phyloP scores from a whole-genome alignment of 2,888 invertebrate genomes.

The Agelastica alni region DNA sequence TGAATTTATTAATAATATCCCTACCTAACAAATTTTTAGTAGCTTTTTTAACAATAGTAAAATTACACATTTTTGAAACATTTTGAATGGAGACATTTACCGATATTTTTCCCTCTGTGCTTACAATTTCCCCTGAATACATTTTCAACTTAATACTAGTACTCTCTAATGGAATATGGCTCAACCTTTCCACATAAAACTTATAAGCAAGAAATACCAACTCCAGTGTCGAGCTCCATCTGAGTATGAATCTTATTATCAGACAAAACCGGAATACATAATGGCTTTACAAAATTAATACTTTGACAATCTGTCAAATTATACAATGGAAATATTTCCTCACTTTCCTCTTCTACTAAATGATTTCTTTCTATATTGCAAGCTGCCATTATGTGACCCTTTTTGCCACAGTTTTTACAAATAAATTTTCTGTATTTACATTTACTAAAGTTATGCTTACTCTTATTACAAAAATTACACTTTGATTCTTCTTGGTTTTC shows the following conservation, averaged over 20 bases:
- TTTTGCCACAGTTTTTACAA: too few relatives aligned
- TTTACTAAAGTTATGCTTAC: too few relatives aligned
- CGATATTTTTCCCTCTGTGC: neutral
- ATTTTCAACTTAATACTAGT: conserved; percentile 3
- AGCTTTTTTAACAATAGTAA: conserved; percentile 3
- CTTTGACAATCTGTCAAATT: neutral
- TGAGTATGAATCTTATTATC: neutral
- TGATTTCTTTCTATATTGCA: neutral
- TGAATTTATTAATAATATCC: conserved; percentile 1
- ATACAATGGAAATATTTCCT: neutral
- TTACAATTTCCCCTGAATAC: neutral
- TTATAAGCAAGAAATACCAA: too few relatives aligned
- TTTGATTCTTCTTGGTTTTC: neutral
- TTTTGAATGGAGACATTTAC: neutral
- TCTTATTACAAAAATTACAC: too few relatives aligned
- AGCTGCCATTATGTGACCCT: too few relatives aligned
- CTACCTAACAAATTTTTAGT: conserved; percentile 7
- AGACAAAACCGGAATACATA: neutral
- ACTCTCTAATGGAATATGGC: neutral
- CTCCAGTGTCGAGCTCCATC: neutral
- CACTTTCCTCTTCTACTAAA: neutral
- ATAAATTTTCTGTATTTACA: too few relatives aligned
- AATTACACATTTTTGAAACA: conserved; percentile 2
- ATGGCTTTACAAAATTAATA: too few relatives aligned
- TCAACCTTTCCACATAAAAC: conserved; percentile 1